Base-by-base conservation (phyloP, 1,140 invertebrate genomes). In the Pemphigus obesinymphae region DNA sequence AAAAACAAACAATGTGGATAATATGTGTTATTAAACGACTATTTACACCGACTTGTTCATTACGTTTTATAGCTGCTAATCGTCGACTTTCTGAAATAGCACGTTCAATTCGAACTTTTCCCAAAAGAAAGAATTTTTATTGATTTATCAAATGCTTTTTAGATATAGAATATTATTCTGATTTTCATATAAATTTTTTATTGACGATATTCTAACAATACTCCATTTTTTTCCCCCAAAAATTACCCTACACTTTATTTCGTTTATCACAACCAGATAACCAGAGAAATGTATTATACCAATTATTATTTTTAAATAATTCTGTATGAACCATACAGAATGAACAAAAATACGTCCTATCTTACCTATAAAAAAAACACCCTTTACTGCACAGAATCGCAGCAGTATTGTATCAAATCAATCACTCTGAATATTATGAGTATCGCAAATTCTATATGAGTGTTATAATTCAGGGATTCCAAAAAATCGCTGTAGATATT, bases 1-100 rank as follows among this genome's bases (percentile, higher is more conserved):
- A 73, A 66, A 85, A 85, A 82, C 75, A 63, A 66, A 83, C 85
- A 37, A 85, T 84, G 85, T 86, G 84, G 48, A 86, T 81, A 13
- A 83, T 55, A 82, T 29, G 84, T 75, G 83, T 84, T 66, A 70
- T 17, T 26, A 83, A 17, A 20, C 73, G 34, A 34, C 82, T 82
- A 37, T 83, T 83, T n/a, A n/a, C n/a, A 37, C 20, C 17, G 3
- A 83, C 81, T 15, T 76, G 82, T 76, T 82, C 55, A 40, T 83
- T 83, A 70, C 68, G 81, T 43, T 73, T 70, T 43, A 26, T 5
- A 43, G 23, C 58, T 3, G 34, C n/a, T 7, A 82, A 10, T 48
- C 80, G 23, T 13, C 45, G 50, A 53, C 73, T 20, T 55, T 82
- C 58, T 17, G 63, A 66, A 23, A 82, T 48, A 1, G 37, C 80